Conservation (phyloP, 2,888 invertebrate species). For the Romanomermis culicivorax region DNA sequence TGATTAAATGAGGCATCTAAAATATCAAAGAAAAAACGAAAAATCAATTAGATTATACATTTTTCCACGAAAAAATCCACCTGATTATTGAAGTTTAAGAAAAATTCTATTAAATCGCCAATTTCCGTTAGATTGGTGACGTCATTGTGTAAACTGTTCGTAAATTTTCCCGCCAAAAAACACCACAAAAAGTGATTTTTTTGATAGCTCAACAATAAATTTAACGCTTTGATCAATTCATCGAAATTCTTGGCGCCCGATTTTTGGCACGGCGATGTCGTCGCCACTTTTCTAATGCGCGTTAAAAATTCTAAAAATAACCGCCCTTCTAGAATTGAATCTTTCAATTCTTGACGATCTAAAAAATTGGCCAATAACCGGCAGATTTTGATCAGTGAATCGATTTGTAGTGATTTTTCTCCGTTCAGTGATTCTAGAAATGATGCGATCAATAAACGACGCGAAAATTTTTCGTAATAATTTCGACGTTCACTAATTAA, state of each 20-base stretch:
- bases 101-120: conserved; percentile 48
- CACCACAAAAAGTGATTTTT: conserved; percentile 70
- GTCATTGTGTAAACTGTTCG: neutral
- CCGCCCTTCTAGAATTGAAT: neutral
- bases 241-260: too few species aligned
- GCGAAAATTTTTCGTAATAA: neutral
- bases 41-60: too few species aligned
- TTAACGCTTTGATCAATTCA: conserved; percentile 59
- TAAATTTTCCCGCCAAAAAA: conserved; percentile 39
- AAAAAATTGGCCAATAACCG: neutral
- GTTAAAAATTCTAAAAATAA: neutral
- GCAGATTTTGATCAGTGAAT: neutral
- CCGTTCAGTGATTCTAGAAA: neutral
- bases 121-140: conserved; percentile 37
- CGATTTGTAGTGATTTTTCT: neutral
- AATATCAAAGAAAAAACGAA: too few species aligned
- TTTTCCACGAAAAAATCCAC: too few species aligned
- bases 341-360: neutral
- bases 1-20: too few species aligned
- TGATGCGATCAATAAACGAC: neutral
- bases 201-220: conserved; percentile 55
- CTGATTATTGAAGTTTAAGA: conserved; percentile 39
- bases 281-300: neutral
- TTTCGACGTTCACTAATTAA: neutral
- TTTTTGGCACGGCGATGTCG: neutral